Evolutionary conservation across 2,888 invertebrate genomes (phyloP).

Genomic region (Mystacides longicornis): DNA sequence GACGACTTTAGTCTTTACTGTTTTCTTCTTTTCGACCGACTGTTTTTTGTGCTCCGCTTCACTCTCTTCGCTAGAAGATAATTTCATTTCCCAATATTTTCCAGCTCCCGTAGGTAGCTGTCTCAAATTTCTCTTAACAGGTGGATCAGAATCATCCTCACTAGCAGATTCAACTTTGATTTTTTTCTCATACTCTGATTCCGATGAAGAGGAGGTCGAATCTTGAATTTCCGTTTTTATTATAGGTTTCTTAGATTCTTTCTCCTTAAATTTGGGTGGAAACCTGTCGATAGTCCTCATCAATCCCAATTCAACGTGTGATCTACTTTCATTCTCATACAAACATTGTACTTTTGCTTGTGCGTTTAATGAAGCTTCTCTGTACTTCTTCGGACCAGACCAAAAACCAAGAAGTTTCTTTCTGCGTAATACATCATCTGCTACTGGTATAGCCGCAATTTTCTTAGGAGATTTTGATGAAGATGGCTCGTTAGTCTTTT

Average conservation of each 20-base stretch:
- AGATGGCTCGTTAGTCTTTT: slow-evolving; percentile 10
- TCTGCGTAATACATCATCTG: slow-evolving; percentile 43
- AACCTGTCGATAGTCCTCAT: slow-evolving; percentile 46
- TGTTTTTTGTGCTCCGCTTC: slow-evolving; percentile 44
- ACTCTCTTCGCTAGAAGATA: slow-evolving; percentile 53
- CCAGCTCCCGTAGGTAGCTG: slow-evolving; percentile 72
- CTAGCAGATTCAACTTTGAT: slow-evolving; percentile 43
- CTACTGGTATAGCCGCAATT: slow-evolving; percentile 23
- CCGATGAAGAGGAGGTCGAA: slow-evolving; percentile 38
- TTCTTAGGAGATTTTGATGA: slow-evolving; percentile 30
- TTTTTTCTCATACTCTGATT: slow-evolving; percentile 44
- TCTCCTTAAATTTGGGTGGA: slow-evolving; percentile 46
- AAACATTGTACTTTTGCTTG: slow-evolving; percentile 85
- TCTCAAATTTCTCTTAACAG: slow-evolving; percentile 52
- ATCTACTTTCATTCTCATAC: slow-evolving; percentile 80
- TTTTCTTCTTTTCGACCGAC: slow-evolving; percentile 42
- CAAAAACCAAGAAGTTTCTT: slow-evolving; percentile 61
- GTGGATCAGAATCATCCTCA: slow-evolving; percentile 44
- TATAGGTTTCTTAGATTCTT: slow-evolving; percentile 43
- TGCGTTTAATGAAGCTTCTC: slow-evolving; percentile 85
- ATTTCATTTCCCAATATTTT: slow-evolving; percentile 78
- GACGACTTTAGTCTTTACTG: slow-evolving; percentile 32
- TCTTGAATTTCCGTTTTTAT: slow-evolving; percentile 42
- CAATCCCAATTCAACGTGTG: slow-evolving; percentile 56
- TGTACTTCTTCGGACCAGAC: slow-evolving; percentile 72